phyloP scores from a whole-genome alignment of 2,888 invertebrate species.

The Ctenicera cuprea region DNA sequence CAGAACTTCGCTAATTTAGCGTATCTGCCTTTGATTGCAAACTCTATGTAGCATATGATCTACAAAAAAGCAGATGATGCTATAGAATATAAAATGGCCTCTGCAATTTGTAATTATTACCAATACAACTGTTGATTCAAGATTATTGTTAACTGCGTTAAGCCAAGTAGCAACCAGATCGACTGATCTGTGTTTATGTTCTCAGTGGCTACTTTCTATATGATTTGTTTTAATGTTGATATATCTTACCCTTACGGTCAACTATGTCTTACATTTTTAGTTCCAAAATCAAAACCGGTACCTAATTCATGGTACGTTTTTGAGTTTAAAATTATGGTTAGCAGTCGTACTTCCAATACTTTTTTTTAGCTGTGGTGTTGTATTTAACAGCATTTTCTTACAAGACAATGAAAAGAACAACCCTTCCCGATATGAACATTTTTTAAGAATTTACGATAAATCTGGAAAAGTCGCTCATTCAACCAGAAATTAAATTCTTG shows the following conservation, averaged over 20 bases:
- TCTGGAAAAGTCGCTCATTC: too few species aligned
- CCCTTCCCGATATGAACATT: too few species aligned
- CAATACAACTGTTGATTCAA: not conserved
- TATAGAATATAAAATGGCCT: slow-evolving; percentile 28
- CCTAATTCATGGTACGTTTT: slow-evolving; percentile 20
- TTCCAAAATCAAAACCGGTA: slow-evolving; percentile 51
- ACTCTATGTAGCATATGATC: slow-evolving; percentile 19
- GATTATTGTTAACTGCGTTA: not conserved
- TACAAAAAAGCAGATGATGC: slow-evolving; percentile 29
- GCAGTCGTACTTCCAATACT: too few species aligned
- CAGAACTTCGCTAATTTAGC: not conserved
- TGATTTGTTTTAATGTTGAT: not conserved
- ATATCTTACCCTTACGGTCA: slow-evolving; percentile 48
- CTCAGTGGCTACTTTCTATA: slow-evolving; percentile 18
- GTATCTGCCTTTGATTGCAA: slow-evolving; percentile 23
- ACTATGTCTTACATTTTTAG: slow-evolving; percentile 55
- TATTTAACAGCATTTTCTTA: too few species aligned
- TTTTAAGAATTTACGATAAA: too few species aligned
- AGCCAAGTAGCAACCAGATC: not conserved
- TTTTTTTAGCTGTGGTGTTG: too few species aligned
- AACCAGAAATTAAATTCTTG: too few species aligned
- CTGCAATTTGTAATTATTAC: not conserved
- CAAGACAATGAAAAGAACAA: too few species aligned
- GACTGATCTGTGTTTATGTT: slow-evolving; percentile 22
- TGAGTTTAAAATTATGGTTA: too few species aligned